Percentiles rank a stretch among this genome's conserved stretches.
Evolutionary conservation across 1,140 invertebrate genomes (phyloP).

Genomic region (Polypedilum pembai): DNA sequence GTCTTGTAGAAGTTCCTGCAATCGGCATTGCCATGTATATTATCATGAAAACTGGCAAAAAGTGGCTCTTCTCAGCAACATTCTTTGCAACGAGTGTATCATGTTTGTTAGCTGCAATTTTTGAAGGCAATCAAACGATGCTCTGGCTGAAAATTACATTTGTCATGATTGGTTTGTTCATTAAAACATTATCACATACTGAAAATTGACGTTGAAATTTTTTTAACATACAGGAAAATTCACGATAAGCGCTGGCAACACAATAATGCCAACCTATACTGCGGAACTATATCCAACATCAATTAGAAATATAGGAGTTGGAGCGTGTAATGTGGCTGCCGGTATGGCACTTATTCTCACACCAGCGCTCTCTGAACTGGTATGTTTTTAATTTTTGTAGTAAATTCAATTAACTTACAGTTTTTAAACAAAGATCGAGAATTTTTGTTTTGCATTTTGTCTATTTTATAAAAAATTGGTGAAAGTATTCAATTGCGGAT

Average conservation of each 20-base stretch:
- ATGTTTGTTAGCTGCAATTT: slow-evolving; percentile 52
- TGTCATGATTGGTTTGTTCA: slow-evolving; percentile 50
- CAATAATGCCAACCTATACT: slow-evolving; percentile 63
- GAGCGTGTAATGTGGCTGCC: slow-evolving; percentile 60
- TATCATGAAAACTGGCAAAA: slow-evolving; percentile 58
- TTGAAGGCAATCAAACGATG: slow-evolving; percentile 45
- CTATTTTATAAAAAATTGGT: too few species aligned
- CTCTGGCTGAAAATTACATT: slow-evolving; percentile 54
- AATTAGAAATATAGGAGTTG: slow-evolving; percentile 63
- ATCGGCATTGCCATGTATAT: slow-evolving; percentile 63
- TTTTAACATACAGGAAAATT: slow-evolving; percentile 49
- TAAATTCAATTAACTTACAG: too few species aligned
- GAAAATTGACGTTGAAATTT: neutral
- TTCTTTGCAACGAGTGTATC: slow-evolving; percentile 56
- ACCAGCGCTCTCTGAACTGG: slow-evolving; percentile 64
- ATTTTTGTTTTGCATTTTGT: slow-evolving; percentile 29
- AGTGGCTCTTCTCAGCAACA: slow-evolving; percentile 57
- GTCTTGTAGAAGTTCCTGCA: slow-evolving; percentile 62
- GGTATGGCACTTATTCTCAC: slow-evolving; percentile 61
- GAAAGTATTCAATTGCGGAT: too few species aligned
- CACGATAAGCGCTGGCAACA: slow-evolving; percentile 60
- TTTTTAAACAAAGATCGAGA: too few species aligned
- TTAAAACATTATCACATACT: slow-evolving; percentile 29
- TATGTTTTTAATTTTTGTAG: slow-evolving; percentile 41
- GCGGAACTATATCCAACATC: slow-evolving; percentile 66